Percentiles rank a stretch among this genome's conserved stretches.
These are phyloP conservation scores for Fregata magnificens DNA, from an alignment of 2,113 vertebrate species.

Conservation along the genomic window DNA sequence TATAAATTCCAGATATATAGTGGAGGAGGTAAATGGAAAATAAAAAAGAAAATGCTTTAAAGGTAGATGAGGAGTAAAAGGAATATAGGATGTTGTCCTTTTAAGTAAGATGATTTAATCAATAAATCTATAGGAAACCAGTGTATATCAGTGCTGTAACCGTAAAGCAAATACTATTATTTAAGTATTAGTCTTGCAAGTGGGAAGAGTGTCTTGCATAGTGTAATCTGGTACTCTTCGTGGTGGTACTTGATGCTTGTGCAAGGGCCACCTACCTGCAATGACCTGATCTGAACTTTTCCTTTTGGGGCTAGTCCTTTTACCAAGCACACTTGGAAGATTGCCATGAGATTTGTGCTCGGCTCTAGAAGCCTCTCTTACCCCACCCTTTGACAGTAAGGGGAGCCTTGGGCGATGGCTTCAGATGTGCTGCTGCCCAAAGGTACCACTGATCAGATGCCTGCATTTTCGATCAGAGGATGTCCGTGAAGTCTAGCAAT, in stretches of 20 bases:
- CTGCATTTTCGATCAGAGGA: background rate
- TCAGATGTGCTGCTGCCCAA: background rate
- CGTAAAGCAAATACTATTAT: background rate
- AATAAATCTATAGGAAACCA: background rate
- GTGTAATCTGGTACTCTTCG: accelerated
- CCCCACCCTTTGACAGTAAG: no score
- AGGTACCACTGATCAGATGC: background rate
- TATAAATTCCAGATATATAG: background rate
- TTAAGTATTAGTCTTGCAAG: background rate
- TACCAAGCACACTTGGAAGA: background rate
- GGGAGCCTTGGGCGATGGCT: background rate
- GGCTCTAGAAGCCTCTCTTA: background rate
- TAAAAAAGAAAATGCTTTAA: background rate
- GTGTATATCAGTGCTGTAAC: background rate
- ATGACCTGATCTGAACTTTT: accelerated
- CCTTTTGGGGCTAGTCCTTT: background rate
- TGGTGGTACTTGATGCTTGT: background rate
- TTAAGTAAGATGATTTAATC: background rate
- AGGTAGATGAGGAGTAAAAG: background rate
- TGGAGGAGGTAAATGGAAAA: background rate
- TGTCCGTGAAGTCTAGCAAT: background rate
- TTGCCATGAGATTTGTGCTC: background rate
- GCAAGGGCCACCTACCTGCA: background rate
- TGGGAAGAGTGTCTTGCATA: background rate
- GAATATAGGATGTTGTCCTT: background rate